These are phyloP conservation scores for Aspiorhynchus laticeps DNA, from an alignment of 2,113 vertebrate species.

Conservation along the genomic window DNA sequence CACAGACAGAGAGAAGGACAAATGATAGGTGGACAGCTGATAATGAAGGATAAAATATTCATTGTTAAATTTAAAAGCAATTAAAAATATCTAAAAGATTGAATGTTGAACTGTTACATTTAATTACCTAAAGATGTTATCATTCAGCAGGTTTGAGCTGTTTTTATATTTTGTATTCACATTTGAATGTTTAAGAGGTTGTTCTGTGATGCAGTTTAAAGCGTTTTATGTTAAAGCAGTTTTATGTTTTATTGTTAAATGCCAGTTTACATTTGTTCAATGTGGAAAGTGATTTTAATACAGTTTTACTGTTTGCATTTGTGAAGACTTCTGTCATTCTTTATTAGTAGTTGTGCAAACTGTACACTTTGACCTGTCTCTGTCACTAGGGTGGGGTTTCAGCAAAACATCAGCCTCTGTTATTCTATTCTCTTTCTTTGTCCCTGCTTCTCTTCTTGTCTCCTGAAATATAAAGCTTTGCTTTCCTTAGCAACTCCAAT, in stretches of 20 bases:
- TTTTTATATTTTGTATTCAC: background rate
- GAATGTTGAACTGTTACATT: background rate
- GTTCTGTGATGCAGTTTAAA: background rate
- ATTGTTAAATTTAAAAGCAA: background rate
- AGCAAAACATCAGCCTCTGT: conserved; percentile 19
- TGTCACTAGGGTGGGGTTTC: conserved; percentile 11
- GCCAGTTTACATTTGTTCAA: background rate
- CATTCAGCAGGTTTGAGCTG: background rate
- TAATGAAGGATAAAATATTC: background rate
- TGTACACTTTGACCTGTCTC: conserved; percentile 1
- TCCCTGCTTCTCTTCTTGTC: background rate
- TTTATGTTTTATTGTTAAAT: background rate
- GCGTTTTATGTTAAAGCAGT: too few relatives aligned
- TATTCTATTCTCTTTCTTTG: background rate
- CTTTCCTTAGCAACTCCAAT: conserved; percentile 5
- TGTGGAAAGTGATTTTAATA: background rate
- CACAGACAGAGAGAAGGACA: conserved; percentile 21
- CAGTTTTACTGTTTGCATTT: background rate
- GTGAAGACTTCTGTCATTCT: background rate
- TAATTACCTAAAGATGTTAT: too few relatives aligned
- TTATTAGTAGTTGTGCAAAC: background rate
- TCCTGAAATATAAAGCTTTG: background rate
- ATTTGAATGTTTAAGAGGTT: background rate
- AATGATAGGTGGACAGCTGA: background rate
- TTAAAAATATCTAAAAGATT: background rate